A percentile compares a stretch with the other conserved stretches of the same genome.
Evolutionary conservation across 2,113 vertebrate species (phyloP).

Genomic region (Marmota flaviventris): DNA sequence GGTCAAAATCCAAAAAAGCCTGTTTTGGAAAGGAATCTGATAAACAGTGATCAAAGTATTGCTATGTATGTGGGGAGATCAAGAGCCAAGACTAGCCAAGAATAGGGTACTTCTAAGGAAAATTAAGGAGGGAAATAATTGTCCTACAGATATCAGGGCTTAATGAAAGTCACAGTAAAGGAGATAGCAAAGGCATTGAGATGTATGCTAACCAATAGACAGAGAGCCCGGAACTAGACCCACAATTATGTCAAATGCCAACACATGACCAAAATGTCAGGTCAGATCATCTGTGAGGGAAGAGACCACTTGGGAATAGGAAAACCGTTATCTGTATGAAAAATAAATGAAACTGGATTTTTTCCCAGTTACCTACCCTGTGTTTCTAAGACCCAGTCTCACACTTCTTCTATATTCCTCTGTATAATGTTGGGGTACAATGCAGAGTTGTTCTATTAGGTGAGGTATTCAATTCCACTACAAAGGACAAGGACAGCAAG

Average conservation of each 20-base stretch:
- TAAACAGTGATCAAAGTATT: neutral
- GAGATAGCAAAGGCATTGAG: neutral
- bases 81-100: neutral
- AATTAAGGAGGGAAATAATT: neutral
- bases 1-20: constrained; percentile 37
- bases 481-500: constrained; percentile 21
- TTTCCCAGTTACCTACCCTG: neutral
- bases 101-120: neutral
- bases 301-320: neutral
- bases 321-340: neutral
- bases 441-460: neutral
- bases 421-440: neutral
- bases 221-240: neutral
- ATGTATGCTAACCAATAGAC: neutral
- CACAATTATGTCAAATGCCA: neutral
- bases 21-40: constrained; percentile 11
- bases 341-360: neutral
- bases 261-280: neutral
- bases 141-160: too few relatives aligned
- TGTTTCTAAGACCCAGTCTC: neutral
- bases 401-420: neutral
- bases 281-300: neutral
- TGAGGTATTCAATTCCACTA: neutral
- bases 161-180: neutral
- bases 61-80: neutral